A percentile compares a stretch with the other conserved stretches of the same genome.
Evolutionary conservation across 2,888 invertebrate genomes (phyloP).

Genomic region (Hyalella azteca): DNA sequence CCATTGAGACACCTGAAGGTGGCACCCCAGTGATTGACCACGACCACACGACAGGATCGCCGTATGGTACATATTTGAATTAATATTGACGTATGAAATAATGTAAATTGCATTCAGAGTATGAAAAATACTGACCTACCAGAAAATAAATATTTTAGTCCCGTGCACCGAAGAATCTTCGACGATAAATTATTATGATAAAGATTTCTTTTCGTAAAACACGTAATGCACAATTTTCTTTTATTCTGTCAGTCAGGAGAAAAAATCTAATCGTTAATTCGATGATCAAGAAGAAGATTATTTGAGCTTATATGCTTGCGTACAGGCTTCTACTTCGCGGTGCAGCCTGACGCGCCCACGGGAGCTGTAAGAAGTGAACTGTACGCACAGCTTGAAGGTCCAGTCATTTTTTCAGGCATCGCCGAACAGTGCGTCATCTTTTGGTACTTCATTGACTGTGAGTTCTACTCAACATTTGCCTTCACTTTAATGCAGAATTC

Average conservation of each 20-base stretch:
- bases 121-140: not conserved
- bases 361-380: not conserved
- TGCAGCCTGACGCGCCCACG: not conserved
- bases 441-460: constrained; percentile 50
- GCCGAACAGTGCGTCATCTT: constrained; percentile 50
- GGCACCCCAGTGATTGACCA: constrained; percentile 16
- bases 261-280: too few relatives aligned
- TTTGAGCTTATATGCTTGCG: too few relatives aligned
- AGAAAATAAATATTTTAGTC: not conserved
- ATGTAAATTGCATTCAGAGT: too few relatives aligned
- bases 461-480: too few relatives aligned
- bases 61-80: not conserved
- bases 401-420: not conserved
- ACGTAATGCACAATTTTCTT: too few relatives aligned
- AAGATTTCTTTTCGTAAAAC: too few relatives aligned
- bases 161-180: too few relatives aligned
- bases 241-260: too few relatives aligned
- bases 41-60: constrained; percentile 19
- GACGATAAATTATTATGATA: too few relatives aligned
- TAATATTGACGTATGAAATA: too few relatives aligned
- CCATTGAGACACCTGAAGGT: not conserved
- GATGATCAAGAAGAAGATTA: too few relatives aligned
- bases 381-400: not conserved
- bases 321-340: not conserved
- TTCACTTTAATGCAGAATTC: too few relatives aligned